A percentile compares a stretch with the other conserved stretches of the same genome.
Evolutionary conservation across 2,888 invertebrate genomes (phyloP).

Genomic region (Sylvicola fuscatus): DNA sequence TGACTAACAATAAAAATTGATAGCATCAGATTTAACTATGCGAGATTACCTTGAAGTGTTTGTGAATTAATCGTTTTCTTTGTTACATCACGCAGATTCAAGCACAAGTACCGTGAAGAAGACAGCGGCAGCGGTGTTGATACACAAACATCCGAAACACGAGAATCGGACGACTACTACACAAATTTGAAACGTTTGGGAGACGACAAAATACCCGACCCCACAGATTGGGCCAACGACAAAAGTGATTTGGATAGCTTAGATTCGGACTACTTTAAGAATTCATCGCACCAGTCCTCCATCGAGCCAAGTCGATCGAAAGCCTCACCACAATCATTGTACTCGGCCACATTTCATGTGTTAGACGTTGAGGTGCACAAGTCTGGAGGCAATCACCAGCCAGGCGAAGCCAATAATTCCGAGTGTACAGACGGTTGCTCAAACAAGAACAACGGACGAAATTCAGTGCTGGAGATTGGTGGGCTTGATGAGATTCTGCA

Average conservation of each 20-base stretch:
- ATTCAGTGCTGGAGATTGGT: conserved; percentile 2
- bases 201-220: conserved; percentile 10
- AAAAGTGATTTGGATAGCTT: conserved; percentile 26
- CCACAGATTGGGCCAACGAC: conserved; percentile 16
- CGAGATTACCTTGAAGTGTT: too few relatives aligned
- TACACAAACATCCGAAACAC: conserved; percentile 11
- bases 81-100: too few relatives aligned
- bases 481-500: background rate
- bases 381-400: background rate
- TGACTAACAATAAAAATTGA: too few relatives aligned
- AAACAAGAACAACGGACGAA: background rate
- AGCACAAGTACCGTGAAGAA: conserved; percentile 6
- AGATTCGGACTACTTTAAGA: conserved; percentile 25
- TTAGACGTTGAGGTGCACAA: background rate
- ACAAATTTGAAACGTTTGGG: conserved; percentile 24
- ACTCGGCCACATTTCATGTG: background rate
- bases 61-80: too few relatives aligned
- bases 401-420: background rate
- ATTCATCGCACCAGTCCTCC: conserved; percentile 21
- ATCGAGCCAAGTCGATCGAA: background rate
- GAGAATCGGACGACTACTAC: conserved; percentile 23
- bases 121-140: conserved; percentile 10
- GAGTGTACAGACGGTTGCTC: background rate
- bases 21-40: too few relatives aligned
- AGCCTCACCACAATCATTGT: background rate